Percentiles rank a stretch among this genome's conserved stretches.
phyloP scores from a whole-genome alignment of 2,113 vertebrate species.

The Aegithalos caudatus region DNA sequence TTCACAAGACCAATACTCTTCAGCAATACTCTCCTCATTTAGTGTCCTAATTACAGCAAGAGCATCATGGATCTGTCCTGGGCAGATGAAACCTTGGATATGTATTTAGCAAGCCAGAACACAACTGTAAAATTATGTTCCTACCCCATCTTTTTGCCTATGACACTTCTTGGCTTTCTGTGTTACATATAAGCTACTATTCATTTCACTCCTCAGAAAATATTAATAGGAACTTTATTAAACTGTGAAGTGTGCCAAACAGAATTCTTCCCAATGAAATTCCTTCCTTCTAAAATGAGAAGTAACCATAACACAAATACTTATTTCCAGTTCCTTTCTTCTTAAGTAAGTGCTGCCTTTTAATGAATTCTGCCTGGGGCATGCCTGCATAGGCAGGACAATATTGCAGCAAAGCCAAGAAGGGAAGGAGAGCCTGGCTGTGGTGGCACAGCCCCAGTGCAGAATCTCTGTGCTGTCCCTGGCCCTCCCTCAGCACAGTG shows the following conservation, averaged over 20 bases:
- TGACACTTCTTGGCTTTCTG: not conserved
- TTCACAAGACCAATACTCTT: not conserved
- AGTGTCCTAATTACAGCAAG: not conserved
- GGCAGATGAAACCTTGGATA: not conserved
- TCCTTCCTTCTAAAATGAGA: not conserved
- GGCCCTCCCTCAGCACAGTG: not conserved
- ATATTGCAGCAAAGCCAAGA: not conserved
- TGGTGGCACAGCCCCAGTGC: not conserved
- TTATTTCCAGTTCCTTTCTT: not conserved
- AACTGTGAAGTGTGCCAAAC: not conserved
- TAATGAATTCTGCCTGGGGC: not conserved
- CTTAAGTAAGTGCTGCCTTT: not conserved
- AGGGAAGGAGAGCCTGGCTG: not conserved
- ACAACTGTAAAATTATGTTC: not conserved
- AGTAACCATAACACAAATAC: not conserved
- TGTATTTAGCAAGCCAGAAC: not conserved
- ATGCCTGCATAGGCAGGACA: not conserved
- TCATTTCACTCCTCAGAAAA: not conserved
- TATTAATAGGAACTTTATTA: not conserved
- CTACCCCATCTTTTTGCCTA: not conserved
- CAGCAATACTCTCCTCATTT: not conserved
- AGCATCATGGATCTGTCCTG: not conserved
- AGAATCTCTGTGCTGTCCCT: not conserved
- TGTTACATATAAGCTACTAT: not conserved
- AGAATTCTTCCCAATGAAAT: not conserved